A percentile compares a stretch with the other conserved stretches of the same genome.
Conservation (phyloP, 2,797 vertebrate species). For the Ptychadena robeensis region DNA sequence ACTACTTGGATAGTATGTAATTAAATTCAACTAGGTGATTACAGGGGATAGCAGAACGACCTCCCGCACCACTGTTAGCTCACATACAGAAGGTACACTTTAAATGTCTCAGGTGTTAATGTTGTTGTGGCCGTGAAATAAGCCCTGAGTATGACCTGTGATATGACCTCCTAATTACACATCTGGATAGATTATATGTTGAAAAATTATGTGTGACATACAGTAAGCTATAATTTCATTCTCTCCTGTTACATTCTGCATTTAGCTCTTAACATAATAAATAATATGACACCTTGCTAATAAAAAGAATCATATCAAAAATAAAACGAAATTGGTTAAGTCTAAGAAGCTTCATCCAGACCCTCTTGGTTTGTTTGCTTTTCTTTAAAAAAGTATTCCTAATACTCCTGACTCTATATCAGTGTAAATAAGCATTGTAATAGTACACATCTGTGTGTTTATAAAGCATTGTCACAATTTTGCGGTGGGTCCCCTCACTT, state of each 20-base stretch:
- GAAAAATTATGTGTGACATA: constrained; percentile 46
- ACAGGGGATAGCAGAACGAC: neutral
- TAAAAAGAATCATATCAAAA: constrained; percentile 33
- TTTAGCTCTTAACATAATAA: constrained; percentile 35
- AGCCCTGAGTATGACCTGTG: constrained; percentile 24
- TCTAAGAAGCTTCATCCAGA: constrained; percentile 75
- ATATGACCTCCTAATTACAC: constrained; percentile 49
- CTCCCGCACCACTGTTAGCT: neutral
- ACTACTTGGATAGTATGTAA: neutral
- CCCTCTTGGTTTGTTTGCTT: too few relatives aligned
- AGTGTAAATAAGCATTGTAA: too few relatives aligned
- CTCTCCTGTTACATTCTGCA: neutral
- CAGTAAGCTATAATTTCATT: constrained; percentile 57
- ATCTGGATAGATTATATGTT: constrained; percentile 53
- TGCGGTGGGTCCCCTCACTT: too few relatives aligned
- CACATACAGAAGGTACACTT: constrained; percentile 5
- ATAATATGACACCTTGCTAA: constrained; percentile 6
- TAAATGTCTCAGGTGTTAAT: constrained; percentile 33
- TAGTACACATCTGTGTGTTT: too few relatives aligned
- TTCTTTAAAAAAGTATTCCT: neutral
- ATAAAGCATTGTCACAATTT: too few relatives aligned
- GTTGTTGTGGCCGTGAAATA: constrained; percentile 9
- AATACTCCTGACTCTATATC: too few relatives aligned
- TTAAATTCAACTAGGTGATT: constrained; percentile 3
- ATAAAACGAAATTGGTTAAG: constrained; percentile 75